Evolutionary conservation across 23 tunicate species (phyloP).

Genomic region (Styela plicata): DNA sequence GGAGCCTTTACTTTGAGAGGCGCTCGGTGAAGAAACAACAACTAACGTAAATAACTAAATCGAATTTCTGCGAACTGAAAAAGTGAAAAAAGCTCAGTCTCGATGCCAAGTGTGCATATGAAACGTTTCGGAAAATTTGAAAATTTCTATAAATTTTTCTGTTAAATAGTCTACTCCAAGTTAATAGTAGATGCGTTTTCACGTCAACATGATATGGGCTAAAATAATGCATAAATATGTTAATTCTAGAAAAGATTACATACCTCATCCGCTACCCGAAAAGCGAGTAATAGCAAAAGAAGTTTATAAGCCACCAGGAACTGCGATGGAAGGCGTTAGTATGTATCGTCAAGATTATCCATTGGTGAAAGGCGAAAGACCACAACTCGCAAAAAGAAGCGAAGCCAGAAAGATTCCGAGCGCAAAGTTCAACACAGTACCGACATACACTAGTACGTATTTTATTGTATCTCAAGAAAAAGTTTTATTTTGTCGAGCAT

Average conservation of each 20-base stretch:
- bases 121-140: too few relatives aligned
- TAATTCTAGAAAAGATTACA: constrained; percentile 49
- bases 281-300: constrained; percentile 43
- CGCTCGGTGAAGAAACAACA: too few relatives aligned
- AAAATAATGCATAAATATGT: neutral
- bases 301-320: constrained; percentile 57
- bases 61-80: too few relatives aligned
- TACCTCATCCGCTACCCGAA: constrained; percentile 65
- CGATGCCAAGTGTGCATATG: too few relatives aligned
- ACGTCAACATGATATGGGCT: neutral
- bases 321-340: constrained; percentile 74
- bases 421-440: constrained; percentile 67
- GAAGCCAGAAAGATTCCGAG: constrained; percentile 53
- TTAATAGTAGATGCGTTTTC: too few relatives aligned
- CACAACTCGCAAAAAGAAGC: constrained; percentile 48
- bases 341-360: constrained; percentile 81
- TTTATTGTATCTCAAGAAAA: too few relatives aligned
- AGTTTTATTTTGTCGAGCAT: too few relatives aligned
- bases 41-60: too few relatives aligned
- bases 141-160: too few relatives aligned
- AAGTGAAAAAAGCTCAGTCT: too few relatives aligned
- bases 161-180: too few relatives aligned
- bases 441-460: constrained; percentile 72
- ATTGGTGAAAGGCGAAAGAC: constrained; percentile 35
- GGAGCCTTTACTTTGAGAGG: too few relatives aligned